Evolutionary conservation across 1,140 invertebrate genomes (phyloP), one percentile per base, ranked within the genome.

Genomic region (Drosophila sp.): DNA sequence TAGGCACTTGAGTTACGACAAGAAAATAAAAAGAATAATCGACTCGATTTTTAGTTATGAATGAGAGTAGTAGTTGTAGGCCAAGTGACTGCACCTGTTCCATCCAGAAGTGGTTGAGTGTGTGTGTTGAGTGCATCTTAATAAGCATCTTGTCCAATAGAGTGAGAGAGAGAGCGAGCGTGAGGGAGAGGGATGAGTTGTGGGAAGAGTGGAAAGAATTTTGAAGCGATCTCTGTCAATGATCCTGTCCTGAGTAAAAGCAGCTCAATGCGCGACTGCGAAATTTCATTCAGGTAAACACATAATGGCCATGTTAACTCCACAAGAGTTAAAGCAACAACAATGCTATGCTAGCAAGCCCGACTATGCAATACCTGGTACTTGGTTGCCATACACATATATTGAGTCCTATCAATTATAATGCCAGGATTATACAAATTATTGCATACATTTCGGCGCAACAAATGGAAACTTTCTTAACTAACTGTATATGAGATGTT

Each of bases 21-120:
- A n/a, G n/a, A n/a, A n/a, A n/a, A n/a, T n/a, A n/a, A n/a, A n/a
- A n/a, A n/a, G n/a, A 59, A 59, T 58, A 46, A 36, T 21, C 36
- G 43, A 27, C 43, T 36, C 7, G 38, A 38, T 16, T 29, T n/a
- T 18, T 57, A 66, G 63, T 72, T 72, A 72, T 72, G 70, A 72
- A 72, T 72, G 70, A 48, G 13, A 67, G 70, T 72, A 66, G 63
- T 59, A 59, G 70, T 66, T 67, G 70, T 57, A 58, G 69, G 62
- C 62, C 51, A 65, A 57, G 62, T 66, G 69, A 16, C 63, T 72
- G 64, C 70, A 72, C 70, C 70, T 72, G 70, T 67, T 72, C 56
- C 70, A 45, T 59, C 70, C 54, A 67, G 54, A 59, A 40, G 54
- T 67, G 32, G 53, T 57, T 58, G 18, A 34, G 51, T 45, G 25